Base-by-base conservation (phyloP, 2,888 invertebrate species). In the Teleiodes luculella region DNA sequence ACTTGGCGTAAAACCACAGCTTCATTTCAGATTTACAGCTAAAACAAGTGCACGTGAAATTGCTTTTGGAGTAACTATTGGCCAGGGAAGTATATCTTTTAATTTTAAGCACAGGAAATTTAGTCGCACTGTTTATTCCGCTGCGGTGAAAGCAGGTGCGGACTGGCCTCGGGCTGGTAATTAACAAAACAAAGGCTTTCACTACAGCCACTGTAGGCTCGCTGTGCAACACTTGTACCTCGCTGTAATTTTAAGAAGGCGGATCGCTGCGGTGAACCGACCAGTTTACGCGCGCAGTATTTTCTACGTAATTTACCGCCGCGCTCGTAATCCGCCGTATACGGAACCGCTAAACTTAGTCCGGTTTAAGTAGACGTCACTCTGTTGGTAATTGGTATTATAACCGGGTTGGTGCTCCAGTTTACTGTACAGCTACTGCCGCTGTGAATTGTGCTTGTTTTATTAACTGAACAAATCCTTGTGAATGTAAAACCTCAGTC, bases 131-230 rank as follows among this genome's bases (percentile, higher is more conserved):
- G 78, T 81, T 78, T 80, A 83, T 83, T 78, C 72, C 72, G 75
- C 67, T 78, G 80, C 65, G 78, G 80, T 71, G 68, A 76, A 73
- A 71, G 76, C 83, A 83, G 82, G 83, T 83, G 81, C 78, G 72
- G 76, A 69, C 70, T 68, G 68, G 76, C 71, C 73, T 24, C 69
- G 70, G 72, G 74, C 74, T 68, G 72, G 80, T 83, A 84, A 83
- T 83, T 84, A 84, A 83, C 82, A 80, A 82, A 81, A 83, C 83
- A 83, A 83, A 82, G 76, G 77, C 76, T 75, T 78, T 76, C 79
- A 74, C 75, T 70, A 72, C 78, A 76, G 76, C 76, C 78, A 76
- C 73, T 77, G 76, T 73, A 76, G 43, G 35, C 28, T 41, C 20
- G 33, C 16, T 14, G 39, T 39, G 16, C 49, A 49, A 54, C 50